phyloP scores from a whole-genome alignment of 1,140 invertebrate genomes.

The Ephestia elutella region DNA sequence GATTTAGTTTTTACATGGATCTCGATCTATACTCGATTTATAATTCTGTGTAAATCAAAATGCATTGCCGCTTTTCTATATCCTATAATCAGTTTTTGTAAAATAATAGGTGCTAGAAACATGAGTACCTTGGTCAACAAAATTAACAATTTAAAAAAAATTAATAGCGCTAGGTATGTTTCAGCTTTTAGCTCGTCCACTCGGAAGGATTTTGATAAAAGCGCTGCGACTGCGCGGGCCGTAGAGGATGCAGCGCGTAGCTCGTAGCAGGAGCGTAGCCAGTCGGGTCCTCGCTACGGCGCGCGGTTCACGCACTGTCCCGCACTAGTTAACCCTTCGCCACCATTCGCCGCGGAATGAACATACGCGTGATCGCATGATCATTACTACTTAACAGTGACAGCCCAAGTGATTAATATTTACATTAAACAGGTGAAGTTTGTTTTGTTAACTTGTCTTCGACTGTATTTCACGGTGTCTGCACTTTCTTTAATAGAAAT shows the following conservation, averaged over 20 bases:
- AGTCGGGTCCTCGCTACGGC: constrained; percentile 41
- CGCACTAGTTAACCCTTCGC: constrained; percentile 8
- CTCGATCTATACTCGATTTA: too few species aligned
- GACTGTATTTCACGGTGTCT: constrained; percentile 28
- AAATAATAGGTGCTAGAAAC: too few species aligned
- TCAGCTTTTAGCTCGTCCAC: neutral
- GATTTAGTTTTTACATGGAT: too few species aligned
- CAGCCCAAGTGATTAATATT: constrained; percentile 52
- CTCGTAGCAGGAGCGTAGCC: constrained; percentile 29
- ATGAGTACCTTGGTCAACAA: too few species aligned
- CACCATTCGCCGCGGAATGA: constrained; percentile 38
- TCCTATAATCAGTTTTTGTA: too few species aligned
- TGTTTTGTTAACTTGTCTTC: constrained; percentile 31
- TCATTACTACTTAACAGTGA: constrained; percentile 48
- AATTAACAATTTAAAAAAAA: neutral
- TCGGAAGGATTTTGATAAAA: constrained; percentile 28
- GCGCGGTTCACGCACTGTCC: constrained; percentile 21
- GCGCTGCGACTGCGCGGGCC: constrained; percentile 59
- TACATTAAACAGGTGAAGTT: constrained; percentile 52
- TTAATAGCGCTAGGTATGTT: constrained; percentile 1
- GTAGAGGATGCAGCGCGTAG: constrained; percentile 37
- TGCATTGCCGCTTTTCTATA: too few species aligned
- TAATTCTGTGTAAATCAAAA: too few species aligned
- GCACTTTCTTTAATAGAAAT: constrained; percentile 42
- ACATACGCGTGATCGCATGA: constrained; percentile 42